A percentile compares a stretch with the other conserved stretches of the same genome.
Conservation (phyloP, 2,113 vertebrate species). For the Paracanthobrama guichenoti region DNA sequence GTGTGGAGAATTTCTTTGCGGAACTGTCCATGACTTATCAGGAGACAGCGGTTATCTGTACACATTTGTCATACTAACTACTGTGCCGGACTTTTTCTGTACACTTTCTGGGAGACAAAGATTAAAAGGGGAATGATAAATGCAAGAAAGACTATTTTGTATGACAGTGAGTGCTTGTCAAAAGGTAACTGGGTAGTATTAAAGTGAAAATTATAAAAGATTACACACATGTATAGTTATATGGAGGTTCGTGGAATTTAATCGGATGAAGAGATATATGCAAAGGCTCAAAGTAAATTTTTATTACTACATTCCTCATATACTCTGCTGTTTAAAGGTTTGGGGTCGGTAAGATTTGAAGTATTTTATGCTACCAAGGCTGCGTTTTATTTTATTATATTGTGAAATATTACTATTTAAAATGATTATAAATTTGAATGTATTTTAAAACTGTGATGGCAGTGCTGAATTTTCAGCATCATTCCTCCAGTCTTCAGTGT, state of each 20-base stretch:
- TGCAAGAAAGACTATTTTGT: conserved; percentile 16
- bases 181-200: not conserved
- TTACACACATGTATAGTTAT: not conserved
- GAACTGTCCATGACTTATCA: not conserved
- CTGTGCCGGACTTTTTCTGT: conserved; percentile 16
- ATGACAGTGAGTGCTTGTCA: conserved; percentile 1
- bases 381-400: too few relatives aligned
- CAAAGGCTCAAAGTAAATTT: not conserved
- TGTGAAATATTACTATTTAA: too few relatives aligned
- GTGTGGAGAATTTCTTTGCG: not conserved
- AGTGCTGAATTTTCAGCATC: too few relatives aligned
- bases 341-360: too few relatives aligned
- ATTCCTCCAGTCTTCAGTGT: too few relatives aligned
- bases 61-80: conserved; percentile 54
- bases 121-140: conserved; percentile 46
- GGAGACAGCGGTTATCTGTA: conserved; percentile 23
- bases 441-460: too few relatives aligned
- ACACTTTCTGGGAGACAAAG: conserved; percentile 22
- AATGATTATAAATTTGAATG: too few relatives aligned
- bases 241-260: not conserved
- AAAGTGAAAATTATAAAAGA: conserved; percentile 5
- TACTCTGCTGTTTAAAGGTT: too few relatives aligned
- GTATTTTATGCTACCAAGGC: too few relatives aligned
- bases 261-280: not conserved
- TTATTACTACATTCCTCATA: too few relatives aligned